Base-by-base conservation (phyloP, 2,888 invertebrate genomes). In the Saturnia pavonia region DNA sequence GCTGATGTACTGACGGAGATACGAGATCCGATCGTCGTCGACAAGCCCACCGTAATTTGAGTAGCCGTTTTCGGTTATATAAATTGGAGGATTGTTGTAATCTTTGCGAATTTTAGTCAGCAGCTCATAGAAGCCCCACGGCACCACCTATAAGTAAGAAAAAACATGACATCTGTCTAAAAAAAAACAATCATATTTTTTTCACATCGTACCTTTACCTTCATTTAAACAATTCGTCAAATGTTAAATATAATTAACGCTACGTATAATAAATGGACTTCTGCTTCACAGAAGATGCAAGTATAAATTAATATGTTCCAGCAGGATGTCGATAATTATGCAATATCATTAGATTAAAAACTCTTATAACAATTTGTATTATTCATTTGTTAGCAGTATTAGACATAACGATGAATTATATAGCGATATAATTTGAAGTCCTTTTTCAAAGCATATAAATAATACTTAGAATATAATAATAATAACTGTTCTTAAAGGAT, bases 51-150 rank as follows among this genome's bases (percentile, higher is more conserved):
- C 75, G 22, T 27, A 45, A 0, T 77, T 78, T 0, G 82, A 74
- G 66, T 77, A 80, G 0, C 95, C 95, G 75, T 95, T 95, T 82
- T 96, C 96, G 6, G 94, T 94, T 4, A 95, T 85, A 69, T 91
- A 90, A 63, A 96, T 88, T 43, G 91, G 81, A 3, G 94, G 94
- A 81, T 95, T 94, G 42, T 88, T 87, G 77, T 93, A 94, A n/a
- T 87, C 82, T 0, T 85, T 78, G 73, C 87, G 88, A 42, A 95
- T 82, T 74, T 94, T 92, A 14, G 88, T 90, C 22, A 96, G 80
- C 19, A 95, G 72, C 72, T 94, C 93, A 71, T 91, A 83, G 72
- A 96, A 90, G 4, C 95, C 95, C 89, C 92, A 91, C 0, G 95
- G 95, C 8, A 92, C 90, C 9, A 89, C 83, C 92, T 87, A 69